Base-by-base conservation (phyloP, 1,140 invertebrate species). In the Drosophila grimshawi region DNA sequence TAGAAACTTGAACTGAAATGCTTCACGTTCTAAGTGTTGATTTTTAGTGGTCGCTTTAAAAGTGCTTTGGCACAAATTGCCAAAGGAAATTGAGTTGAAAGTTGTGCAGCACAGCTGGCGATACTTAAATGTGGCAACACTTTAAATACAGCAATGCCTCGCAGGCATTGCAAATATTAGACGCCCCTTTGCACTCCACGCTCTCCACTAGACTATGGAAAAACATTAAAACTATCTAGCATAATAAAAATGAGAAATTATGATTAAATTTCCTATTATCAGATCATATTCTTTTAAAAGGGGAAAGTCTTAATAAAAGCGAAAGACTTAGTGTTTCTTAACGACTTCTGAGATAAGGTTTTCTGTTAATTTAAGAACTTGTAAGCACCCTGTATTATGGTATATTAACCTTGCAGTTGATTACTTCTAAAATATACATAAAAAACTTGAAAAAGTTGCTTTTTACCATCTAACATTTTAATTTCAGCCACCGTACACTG, bases 131-230 rank as follows among this genome's bases (percentile, higher is more conserved):
- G 64, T 27, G 27, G 43, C 53, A 68, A 60, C 74, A 57, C 63
- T 71, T 63, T 64, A 60, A 78, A 48, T 29, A 46, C 37, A 41
- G 39, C 48, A 32, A 3, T 32, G 51, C 39, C 39, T 69, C 37
- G 43, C 62, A 43, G 53, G 62, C 69, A 72, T 51, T 41, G 35
- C 55, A 65, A 67, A 74, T 81, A 78, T 78, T 79, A 74, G 76
- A 86, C 81, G 43, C 11, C 46, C 62, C 52, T 67, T 69, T 53
- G 49, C 32, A 10, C 7, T 33, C 37, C 37, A 10, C 27, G 27
- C 49, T 39, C 0, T 29, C 11, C 7, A 8, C 7, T 39, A 7
- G 8, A 8, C 37, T 8, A 10, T 8, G 37, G 37, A 39, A 39
- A 39, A 39, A 10, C 10, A n/a, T 6, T 43, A 43, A 43, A 43